These are phyloP conservation scores for Tragopan temminckii DNA, from an alignment of 2,797 vertebrate genomes.

Conservation along the genomic window DNA sequence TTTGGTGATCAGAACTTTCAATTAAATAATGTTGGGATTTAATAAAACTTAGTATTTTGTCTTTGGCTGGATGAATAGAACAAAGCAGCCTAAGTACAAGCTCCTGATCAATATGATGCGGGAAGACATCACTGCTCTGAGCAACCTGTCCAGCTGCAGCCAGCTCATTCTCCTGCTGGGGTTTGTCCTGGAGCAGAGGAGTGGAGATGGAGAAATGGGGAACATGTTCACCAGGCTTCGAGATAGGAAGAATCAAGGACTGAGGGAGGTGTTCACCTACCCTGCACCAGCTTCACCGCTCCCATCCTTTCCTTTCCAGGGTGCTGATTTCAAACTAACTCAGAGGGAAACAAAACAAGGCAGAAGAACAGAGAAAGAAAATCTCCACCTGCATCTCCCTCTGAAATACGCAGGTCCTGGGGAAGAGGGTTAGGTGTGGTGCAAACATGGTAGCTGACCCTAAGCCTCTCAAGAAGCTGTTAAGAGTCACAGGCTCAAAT, in stretches of 20 bases:
- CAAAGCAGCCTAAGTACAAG: fast-evolving
- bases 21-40: fast-evolving
- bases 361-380: neutral
- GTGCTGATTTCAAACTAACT: neutral
- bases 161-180: fast-evolving
- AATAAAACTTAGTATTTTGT: neutral
- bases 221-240: neutral
- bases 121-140: neutral
- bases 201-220: neutral
- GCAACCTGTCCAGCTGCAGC: fast-evolving
- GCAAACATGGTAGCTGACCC: neutral
- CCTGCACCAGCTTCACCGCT: neutral
- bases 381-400: fast-evolving
- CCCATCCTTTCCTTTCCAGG: neutral
- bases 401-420: fast-evolving
- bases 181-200: neutral
- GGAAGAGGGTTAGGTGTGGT: neutral
- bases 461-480: fast-evolving
- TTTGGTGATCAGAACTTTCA: neutral
- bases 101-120: fast-evolving
- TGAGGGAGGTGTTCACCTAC: neutral
- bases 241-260: neutral
- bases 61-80: neutral
- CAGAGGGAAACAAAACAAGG: neutral
- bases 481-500: neutral